phyloP scores from a whole-genome alignment of 2,888 invertebrate genomes.

The Amiota communis region DNA sequence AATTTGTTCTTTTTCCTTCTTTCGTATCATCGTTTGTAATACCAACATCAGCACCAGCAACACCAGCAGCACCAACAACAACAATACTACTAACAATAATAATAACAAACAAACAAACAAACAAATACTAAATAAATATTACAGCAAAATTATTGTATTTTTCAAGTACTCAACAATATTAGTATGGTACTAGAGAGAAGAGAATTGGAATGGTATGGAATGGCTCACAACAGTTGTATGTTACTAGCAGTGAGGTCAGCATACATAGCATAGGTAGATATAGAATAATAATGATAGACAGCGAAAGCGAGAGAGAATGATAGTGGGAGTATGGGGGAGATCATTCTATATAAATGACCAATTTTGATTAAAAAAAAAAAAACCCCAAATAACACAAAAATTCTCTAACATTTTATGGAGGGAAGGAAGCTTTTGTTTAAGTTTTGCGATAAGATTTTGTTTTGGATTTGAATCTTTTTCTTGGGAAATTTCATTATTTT shows the following conservation, averaged over 20 bases:
- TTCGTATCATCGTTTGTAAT: constrained; percentile 20
- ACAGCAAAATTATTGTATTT: constrained; percentile 59
- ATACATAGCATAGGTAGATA: too few relatives aligned
- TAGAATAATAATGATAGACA: neutral
- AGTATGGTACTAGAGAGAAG: neutral
- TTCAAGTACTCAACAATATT: constrained; percentile 33
- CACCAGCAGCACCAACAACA: neutral
- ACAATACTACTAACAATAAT: neutral
- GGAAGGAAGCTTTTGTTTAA: constrained; percentile 2
- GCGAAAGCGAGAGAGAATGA: neutral
- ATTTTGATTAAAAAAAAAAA: constrained; percentile 9
- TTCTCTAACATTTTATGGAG: neutral
- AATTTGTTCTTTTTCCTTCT: neutral
- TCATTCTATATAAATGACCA: neutral
- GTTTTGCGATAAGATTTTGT: constrained; percentile 22
- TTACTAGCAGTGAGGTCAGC: too few relatives aligned
- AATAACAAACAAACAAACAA: constrained; percentile 6
- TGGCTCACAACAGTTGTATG: neutral
- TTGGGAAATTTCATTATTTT: too few relatives aligned
- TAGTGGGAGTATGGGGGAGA: neutral
- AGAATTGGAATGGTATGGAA: neutral
- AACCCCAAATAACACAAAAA: neutral
- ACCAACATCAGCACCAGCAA: constrained; percentile 37
- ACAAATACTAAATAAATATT: constrained; percentile 56
- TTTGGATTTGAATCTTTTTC: constrained; percentile 4